These are phyloP conservation scores for Agonopterix alstromeriana DNA, from an alignment of 2,888 invertebrate genomes.

Conservation along the genomic window DNA sequence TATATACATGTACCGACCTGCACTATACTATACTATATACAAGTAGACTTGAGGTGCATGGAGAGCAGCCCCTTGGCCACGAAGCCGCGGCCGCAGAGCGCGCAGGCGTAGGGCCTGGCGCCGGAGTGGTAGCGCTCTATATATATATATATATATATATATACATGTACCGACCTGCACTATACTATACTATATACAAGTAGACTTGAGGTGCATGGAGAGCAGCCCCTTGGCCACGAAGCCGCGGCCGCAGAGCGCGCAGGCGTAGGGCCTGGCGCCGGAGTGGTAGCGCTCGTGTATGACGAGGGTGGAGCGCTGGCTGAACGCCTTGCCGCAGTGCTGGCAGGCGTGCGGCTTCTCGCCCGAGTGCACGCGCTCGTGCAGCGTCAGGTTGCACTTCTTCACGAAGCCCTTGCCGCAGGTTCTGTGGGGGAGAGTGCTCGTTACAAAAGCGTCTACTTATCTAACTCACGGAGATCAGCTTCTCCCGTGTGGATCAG, in stretches of 20 bases:
- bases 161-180: constrained; percentile 54
- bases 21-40: constrained; percentile 37
- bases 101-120: constrained; percentile 76
- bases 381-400: constrained; percentile 76
- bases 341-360: constrained; percentile 79
- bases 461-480: too few relatives aligned
- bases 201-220: constrained; percentile 77
- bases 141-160: too few relatives aligned
- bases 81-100: constrained; percentile 77
- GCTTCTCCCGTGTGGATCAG: too few relatives aligned
- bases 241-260: constrained; percentile 76
- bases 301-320: constrained; percentile 77
- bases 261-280: constrained; percentile 77
- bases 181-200: constrained; percentile 47
- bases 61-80: constrained; percentile 79
- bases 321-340: constrained; percentile 79
- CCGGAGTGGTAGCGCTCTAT: constrained; percentile 76
- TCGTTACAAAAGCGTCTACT: too few relatives aligned
- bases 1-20: too few relatives aligned
- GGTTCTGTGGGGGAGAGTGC: constrained; percentile 27
- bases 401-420: constrained; percentile 78
- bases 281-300: constrained; percentile 79
- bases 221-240: constrained; percentile 80
- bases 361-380: constrained; percentile 78
- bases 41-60: constrained; percentile 76